phyloP scores from a whole-genome alignment of 2,888 invertebrate species.

The Volucella inanis region DNA sequence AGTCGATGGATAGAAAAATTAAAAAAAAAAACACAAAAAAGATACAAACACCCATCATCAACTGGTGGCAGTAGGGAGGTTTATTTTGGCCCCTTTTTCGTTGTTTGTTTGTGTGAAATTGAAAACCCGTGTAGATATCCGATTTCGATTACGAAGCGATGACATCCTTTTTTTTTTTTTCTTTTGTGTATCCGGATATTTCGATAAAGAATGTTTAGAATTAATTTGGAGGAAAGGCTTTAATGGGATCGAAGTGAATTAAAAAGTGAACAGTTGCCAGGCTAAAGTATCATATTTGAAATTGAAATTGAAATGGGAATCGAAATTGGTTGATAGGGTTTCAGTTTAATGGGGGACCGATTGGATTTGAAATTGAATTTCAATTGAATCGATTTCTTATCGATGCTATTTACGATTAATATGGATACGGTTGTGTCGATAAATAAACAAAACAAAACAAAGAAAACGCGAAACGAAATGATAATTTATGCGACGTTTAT shows the following conservation, averaged over 20 bases:
- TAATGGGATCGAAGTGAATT: not conserved
- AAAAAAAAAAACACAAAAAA: too few relatives aligned
- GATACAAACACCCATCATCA: not conserved
- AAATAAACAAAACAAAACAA: not conserved
- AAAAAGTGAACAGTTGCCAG: not conserved
- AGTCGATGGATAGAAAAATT: slow-evolving; percentile 13
- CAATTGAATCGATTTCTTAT: not conserved
- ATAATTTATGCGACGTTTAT: too few relatives aligned
- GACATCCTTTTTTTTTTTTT: not conserved
- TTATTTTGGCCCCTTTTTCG: not conserved
- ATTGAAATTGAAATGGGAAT: not conserved
- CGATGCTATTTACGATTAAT: not conserved
- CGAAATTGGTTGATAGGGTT: not conserved
- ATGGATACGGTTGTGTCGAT: not conserved
- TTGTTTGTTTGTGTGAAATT: slow-evolving; percentile 5
- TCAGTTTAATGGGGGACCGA: slow-evolving; percentile 16
- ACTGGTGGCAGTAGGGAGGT: slow-evolving; percentile 11
- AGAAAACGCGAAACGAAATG: too few relatives aligned
- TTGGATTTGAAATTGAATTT: not conserved
- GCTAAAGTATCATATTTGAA: too few relatives aligned
- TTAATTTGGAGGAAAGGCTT: not conserved
- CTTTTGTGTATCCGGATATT: too few relatives aligned
- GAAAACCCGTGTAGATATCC: slow-evolving; percentile 22
- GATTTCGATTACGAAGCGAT: slow-evolving; percentile 29
- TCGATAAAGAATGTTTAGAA: not conserved